Conservation (phyloP, 2,797 vertebrate species). For the Helarctos malayanus region DNA sequence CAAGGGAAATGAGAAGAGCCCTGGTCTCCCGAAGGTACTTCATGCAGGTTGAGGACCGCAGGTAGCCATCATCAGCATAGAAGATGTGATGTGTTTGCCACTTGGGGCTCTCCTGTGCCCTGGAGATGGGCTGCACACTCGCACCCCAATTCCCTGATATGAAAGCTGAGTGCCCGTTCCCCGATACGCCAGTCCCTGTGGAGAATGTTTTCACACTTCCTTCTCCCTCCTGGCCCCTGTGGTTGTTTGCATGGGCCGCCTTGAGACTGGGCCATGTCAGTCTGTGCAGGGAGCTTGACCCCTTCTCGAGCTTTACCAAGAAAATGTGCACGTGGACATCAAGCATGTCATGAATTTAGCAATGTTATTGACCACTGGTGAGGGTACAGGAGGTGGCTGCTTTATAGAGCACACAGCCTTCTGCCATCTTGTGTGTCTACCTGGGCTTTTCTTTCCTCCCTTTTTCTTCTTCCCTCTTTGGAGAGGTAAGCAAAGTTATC, state of each 20-base stretch:
- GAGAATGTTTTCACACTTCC: accelerated
- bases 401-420: not conserved
- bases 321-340: not conserved
- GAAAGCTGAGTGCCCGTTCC: not conserved
- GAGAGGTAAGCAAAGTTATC: not conserved
- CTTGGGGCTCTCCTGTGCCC: not conserved
- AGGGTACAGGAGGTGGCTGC: not conserved
- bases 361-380: not conserved
- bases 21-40: not conserved
- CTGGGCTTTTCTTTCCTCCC: not conserved
- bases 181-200: accelerated
- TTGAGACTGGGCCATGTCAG: not conserved
- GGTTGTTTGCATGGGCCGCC: not conserved
- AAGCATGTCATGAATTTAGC: not conserved
- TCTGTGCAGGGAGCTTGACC: not conserved
- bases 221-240: not conserved
- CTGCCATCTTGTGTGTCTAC: accelerated
- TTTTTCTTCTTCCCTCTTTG: not conserved
- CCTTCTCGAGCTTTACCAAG: not conserved
- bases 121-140: not conserved
- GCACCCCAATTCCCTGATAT: not conserved
- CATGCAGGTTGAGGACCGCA: not conserved
- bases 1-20: no score
- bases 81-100: not conserved
- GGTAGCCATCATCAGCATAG: not conserved